Base-by-base conservation (phyloP, 2,888 invertebrate genomes). In the Drepana falcataria region DNA sequence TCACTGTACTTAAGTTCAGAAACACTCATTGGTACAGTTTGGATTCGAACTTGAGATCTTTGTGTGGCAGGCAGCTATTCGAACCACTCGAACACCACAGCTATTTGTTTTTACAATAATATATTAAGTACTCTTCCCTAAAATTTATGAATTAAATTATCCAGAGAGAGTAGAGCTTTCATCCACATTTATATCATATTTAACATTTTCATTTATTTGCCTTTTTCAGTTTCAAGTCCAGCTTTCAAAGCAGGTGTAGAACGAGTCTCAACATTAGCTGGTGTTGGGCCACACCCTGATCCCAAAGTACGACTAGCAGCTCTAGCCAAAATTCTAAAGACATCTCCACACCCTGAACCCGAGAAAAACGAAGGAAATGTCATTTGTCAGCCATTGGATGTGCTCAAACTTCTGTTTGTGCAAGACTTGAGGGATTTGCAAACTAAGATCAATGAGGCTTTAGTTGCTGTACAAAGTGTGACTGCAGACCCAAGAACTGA, bases 401-500 rank as follows among this genome's bases (percentile, higher is more conserved):
- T 96, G 21, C 81, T 97, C 35, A 92, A 95, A 55, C 88, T 97
- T 3, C 86, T 98, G 34, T 97, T 97, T 80, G 94, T 98, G 59
- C 95, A 95, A 70, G 96, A 97, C 77, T 87, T 98, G 33, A 89
- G 97, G 70, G 93, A 95, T 61, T 92, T 99, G 52, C 99, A 99
- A 82, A 98, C 98, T 0, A 94, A 93, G 71, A 98, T 99, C 53
- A 99, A 99, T 84, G 97, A 98, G 82, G 94, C 97, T 1, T 95
- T 99, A 64, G 99, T 99, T 1, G 93, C 94, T 49, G 96, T 98
- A 2, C 99, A 99, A 90, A 93, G 91, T 59, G 92, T 99, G 1
- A 99, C 99, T 1, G 99, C 99, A 3, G 96, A 99, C 91, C 99
- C 99, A 2, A 97, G 97, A 88, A 99, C 99, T 60, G 98, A 99